These are phyloP conservation scores for Rotaria magnacalcarata DNA, from an alignment of 2,888 invertebrate species.

Conservation along the genomic window DNA sequence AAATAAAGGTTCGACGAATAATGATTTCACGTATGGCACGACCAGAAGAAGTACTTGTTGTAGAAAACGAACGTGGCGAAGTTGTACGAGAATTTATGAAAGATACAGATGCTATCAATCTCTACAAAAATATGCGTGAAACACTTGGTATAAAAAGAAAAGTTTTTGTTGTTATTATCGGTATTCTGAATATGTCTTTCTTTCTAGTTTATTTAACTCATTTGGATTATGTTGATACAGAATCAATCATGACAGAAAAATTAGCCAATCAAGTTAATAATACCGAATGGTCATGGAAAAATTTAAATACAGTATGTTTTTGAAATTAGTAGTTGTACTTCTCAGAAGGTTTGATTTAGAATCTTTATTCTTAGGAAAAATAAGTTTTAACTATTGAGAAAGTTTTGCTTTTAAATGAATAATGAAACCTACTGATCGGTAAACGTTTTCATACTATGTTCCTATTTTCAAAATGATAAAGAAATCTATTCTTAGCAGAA, in stretches of 20 bases:
- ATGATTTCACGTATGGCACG: constrained; percentile 99
- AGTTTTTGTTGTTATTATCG: too few relatives aligned
- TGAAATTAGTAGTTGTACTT: too few relatives aligned
- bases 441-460: too few relatives aligned
- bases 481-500: too few relatives aligned
- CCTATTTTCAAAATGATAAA: too few relatives aligned
- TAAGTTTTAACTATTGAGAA: too few relatives aligned
- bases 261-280: constrained; percentile 96
- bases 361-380: too few relatives aligned
- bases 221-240: constrained; percentile 93
- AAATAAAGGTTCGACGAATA: constrained; percentile 70
- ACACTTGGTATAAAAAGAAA: constrained; percentile 55
- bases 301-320: constrained; percentile 76
- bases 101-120: constrained; percentile 96
- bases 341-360: too few relatives aligned
- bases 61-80: constrained; percentile 98
- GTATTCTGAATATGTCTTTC: constrained; percentile 29
- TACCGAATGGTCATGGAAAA: constrained; percentile 98
- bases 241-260: constrained; percentile 97
- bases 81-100: constrained; percentile 99
- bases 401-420: too few relatives aligned
- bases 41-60: constrained; percentile 97
- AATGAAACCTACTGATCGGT: too few relatives aligned
- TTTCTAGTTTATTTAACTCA: constrained; percentile 84
- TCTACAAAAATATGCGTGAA: constrained; percentile 98